A percentile compares a stretch with the other conserved stretches of the same genome.
Evolutionary conservation across 2,888 invertebrate species (phyloP).

Genomic region (Cerceris ruficornis): DNA sequence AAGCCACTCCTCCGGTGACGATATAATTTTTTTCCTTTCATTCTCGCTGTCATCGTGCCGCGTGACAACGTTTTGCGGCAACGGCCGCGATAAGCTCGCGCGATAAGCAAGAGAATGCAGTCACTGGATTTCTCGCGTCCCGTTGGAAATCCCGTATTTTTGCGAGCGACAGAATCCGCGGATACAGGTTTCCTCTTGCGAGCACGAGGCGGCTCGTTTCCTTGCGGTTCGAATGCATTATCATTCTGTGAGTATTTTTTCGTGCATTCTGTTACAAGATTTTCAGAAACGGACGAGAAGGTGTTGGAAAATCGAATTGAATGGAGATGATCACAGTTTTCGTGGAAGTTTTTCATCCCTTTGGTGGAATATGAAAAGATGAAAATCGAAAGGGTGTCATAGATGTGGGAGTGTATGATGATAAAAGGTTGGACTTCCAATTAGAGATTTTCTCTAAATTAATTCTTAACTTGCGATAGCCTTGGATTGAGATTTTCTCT

Average conservation of each 20-base stretch:
- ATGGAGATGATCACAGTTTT: no score
- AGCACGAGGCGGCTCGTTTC: neutral
- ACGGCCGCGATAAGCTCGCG: conserved; percentile 42
- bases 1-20: conserved; percentile 31
- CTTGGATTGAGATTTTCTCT: no score
- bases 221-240: neutral
- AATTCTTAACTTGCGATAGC: no score
- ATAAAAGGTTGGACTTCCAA: no score
- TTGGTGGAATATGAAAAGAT: no score
- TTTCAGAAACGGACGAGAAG: no score
- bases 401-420: no score
- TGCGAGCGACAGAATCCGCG: conserved; percentile 19
- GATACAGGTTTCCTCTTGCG: conserved; percentile 16
- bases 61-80: conserved; percentile 20
- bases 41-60: conserved; percentile 21
- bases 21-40: conserved; percentile 17
- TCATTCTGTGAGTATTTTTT: neutral
- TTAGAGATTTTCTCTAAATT: no score
- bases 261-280: no score
- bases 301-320: no score
- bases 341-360: no score
- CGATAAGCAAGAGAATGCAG: conserved; percentile 46
- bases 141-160: conserved; percentile 47
- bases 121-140: conserved; percentile 50
- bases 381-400: no score